Evolutionary conservation across 2,113 vertebrate species (phyloP).

Genomic region (Phalacrocorax aristotelis): DNA sequence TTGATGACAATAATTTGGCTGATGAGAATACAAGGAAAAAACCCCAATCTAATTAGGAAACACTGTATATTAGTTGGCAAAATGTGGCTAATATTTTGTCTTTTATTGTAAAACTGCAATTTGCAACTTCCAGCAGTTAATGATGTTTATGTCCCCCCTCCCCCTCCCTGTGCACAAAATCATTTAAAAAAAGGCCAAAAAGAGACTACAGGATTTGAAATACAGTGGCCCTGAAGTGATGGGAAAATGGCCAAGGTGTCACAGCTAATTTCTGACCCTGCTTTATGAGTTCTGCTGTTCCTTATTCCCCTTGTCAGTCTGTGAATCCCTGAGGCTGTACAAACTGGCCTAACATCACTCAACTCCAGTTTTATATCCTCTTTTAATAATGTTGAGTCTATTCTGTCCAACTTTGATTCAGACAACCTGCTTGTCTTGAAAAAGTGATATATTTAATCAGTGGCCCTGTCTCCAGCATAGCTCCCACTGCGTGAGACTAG

Average conservation of each 20-base stretch:
- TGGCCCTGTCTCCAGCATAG: slow-evolving; percentile 76
- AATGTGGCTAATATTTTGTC: slow-evolving; percentile 50
- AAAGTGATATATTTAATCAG: slow-evolving; percentile 86
- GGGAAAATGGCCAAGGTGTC: slow-evolving; percentile 81
- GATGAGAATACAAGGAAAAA: slow-evolving; percentile 45
- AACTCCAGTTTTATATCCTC: slow-evolving; percentile 79
- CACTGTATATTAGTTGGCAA: slow-evolving; percentile 40
- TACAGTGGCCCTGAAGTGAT: slow-evolving; percentile 74
- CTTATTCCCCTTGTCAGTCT: slow-evolving; percentile 80
- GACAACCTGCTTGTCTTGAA: slow-evolving; percentile 86
- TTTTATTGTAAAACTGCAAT: slow-evolving; percentile 40
- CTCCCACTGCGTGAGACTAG: slow-evolving; percentile 83
- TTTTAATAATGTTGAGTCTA: slow-evolving; percentile 84
- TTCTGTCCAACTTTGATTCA: slow-evolving; percentile 86
- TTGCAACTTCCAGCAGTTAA: slow-evolving; percentile 39
- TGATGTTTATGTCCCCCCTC: neutral
- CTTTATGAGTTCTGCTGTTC: slow-evolving; percentile 78
- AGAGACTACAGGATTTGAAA: slow-evolving; percentile 70
- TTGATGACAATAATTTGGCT: slow-evolving; percentile 55
- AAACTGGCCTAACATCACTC: slow-evolving; percentile 89
- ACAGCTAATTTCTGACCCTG: slow-evolving; percentile 80
- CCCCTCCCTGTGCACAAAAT: neutral
- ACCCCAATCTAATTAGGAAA: slow-evolving; percentile 33
- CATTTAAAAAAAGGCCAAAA: slow-evolving; percentile 52
- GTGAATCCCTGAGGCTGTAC: slow-evolving; percentile 81